Evolutionary conservation across 2,888 invertebrate species (phyloP).

Genomic region (Pyralis farinalis): DNA sequence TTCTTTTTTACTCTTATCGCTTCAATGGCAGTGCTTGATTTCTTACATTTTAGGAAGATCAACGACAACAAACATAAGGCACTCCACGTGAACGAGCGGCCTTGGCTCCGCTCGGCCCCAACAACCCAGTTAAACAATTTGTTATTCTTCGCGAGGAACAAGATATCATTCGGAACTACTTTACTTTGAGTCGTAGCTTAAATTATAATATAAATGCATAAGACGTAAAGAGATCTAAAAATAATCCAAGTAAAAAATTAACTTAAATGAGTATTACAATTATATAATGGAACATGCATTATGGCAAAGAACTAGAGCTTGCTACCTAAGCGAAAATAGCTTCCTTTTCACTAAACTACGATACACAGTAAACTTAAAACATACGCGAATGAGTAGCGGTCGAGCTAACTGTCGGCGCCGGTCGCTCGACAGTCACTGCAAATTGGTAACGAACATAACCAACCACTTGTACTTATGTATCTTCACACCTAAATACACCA

Average conservation of each 20-base stretch:
- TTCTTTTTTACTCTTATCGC: constrained; percentile 25
- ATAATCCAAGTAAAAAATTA: constrained; percentile 73
- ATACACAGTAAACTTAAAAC: constrained; percentile 45
- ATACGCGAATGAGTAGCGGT: constrained; percentile 14
- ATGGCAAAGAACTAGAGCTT: constrained; percentile 79
- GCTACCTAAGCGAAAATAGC: constrained; percentile 78
- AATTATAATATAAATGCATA: constrained; percentile 75
- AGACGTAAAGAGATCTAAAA: constrained; percentile 79
- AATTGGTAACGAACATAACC: constrained; percentile 71
- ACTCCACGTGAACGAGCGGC: constrained; percentile 43
- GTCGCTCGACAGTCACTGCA: constrained; percentile 53
- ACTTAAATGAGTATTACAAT: constrained; percentile 79
- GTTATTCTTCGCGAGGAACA: constrained; percentile 53
- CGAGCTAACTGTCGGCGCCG: neutral
- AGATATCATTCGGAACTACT: constrained; percentile 37
- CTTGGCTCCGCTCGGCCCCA: constrained; percentile 57
- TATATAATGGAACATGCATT: constrained; percentile 80
- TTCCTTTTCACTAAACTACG: constrained; percentile 67
- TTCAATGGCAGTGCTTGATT: constrained; percentile 53
- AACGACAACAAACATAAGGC: constrained; percentile 58
- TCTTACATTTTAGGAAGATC: constrained; percentile 25
- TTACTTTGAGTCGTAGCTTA: constrained; percentile 44
- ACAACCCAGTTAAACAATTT: constrained; percentile 41
- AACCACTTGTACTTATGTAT: constrained; percentile 41
- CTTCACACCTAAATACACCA: constrained; percentile 39